Conservation (phyloP, 2,888 invertebrate species). For the Lottia scabra region DNA sequence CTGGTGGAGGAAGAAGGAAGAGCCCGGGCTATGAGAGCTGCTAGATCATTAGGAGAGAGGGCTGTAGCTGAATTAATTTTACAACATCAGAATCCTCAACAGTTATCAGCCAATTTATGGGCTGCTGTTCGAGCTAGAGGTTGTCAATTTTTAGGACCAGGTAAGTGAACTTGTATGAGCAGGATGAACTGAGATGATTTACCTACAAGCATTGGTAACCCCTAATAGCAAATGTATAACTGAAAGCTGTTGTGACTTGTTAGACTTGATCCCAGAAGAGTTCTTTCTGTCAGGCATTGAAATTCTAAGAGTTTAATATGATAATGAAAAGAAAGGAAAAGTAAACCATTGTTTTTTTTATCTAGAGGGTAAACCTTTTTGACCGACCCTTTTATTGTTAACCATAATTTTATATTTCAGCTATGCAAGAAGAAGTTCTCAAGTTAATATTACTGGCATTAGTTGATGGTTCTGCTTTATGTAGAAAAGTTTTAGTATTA, state of each 20-base stretch:
- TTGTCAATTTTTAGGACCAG: slow-evolving; percentile 97
- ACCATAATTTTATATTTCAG: slow-evolving; percentile 68
- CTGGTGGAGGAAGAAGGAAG: slow-evolving; percentile 85
- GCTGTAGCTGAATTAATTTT: slow-evolving; percentile 93
- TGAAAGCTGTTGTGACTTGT: not conserved
- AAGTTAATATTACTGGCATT: slow-evolving; percentile 90
- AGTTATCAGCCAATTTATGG: slow-evolving; percentile 94
- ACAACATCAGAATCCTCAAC: slow-evolving; percentile 96
- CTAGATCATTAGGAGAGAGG: slow-evolving; percentile 92
- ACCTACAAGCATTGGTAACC: too few relatives aligned
- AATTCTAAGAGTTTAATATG: too few relatives aligned
- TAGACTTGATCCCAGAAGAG: too few relatives aligned
- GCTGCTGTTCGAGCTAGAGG: slow-evolving; percentile 95
- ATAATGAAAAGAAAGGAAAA: too few relatives aligned
- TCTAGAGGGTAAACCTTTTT: too few relatives aligned
- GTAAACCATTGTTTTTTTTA: too few relatives aligned
- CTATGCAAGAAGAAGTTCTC: slow-evolving; percentile 99
- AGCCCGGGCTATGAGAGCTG: slow-evolving; percentile 74
- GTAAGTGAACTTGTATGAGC: too few relatives aligned
- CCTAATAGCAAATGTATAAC: too few relatives aligned
- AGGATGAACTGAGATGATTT: too few relatives aligned
- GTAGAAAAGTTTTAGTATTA: slow-evolving; percentile 85
- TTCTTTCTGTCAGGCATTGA: too few relatives aligned
- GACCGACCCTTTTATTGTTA: too few relatives aligned
- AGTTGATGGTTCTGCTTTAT: slow-evolving; percentile 94